Base-by-base conservation (phyloP, 2,797 vertebrate genomes). In the Emys orbicularis region DNA sequence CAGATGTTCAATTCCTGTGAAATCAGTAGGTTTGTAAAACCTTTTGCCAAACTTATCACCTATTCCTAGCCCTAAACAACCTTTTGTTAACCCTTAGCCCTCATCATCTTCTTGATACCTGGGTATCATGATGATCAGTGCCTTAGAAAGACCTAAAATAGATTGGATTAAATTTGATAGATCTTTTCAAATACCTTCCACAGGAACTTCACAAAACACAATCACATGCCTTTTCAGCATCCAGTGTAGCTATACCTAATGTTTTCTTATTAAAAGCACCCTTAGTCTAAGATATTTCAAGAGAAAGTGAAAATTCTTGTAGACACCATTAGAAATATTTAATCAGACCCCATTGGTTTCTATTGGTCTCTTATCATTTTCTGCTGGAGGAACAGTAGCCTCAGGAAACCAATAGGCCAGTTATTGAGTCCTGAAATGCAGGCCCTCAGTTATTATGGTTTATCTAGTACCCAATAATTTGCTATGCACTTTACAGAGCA, bases 41-140 rank as follows among this genome's bases (percentile, higher is more conserved):
- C 57, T 29, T 23, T 79, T 95, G 93, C 65, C 5, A 27, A 31
- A 85, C 74, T 52, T 54, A 21, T 15, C 80, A 61, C 4, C 11
- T 49, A 76, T 13, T 29, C 74, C 16, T 34, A 50, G 92, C 27
- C 59, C 65, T 53, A 89, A 82, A 0, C 0, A 59, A 84, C 56
- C 87, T 53, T 52, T 92, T 37, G 47, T 72, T 83, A 93, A 50
- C 85, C 16, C 11, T 56, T 3, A 93, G n/a, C 57, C 23, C 12
- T 82, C 81, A 29, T 82, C 27, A 29, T 47, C 10, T 96, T 95
- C 50, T 91, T 74, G 11, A 84, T 31, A 90, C 81, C 72, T 29
- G 95, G 86, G 83, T 59, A 56, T 29, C 3, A 34, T 6, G 44
- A 49, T 6, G 44, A 85, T 1, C 34, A 2, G 49, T 57, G 56